Conservation (phyloP, 1,140 invertebrate genomes). For the Pissodes strobi region DNA sequence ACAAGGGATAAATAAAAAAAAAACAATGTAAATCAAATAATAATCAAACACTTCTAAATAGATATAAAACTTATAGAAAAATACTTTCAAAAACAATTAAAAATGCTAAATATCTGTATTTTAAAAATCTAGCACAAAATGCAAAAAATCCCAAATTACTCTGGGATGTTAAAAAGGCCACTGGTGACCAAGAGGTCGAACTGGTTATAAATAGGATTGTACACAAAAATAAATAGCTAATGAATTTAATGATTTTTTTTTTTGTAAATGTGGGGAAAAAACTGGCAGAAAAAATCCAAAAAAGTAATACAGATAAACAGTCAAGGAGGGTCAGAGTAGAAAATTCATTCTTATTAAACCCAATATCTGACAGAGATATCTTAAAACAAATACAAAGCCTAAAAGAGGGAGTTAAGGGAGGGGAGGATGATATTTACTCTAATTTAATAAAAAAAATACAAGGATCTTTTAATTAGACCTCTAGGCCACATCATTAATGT, state of each 20-base stretch:
- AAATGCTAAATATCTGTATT: background rate
- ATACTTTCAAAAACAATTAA: background rate
- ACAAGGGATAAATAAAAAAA: slow-evolving; percentile 6
- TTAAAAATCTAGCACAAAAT: background rate
- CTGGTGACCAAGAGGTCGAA: background rate
- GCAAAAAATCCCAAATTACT: background rate
- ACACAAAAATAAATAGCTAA: background rate
- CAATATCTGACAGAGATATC: background rate
- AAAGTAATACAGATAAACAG: background rate
- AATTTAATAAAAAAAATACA: slow-evolving; percentile 12
- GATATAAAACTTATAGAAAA: background rate
- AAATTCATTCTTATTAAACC: background rate
- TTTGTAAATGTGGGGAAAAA: background rate
- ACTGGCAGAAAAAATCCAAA: background rate
- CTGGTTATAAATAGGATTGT: background rate
- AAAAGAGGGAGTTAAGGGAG: slow-evolving; percentile 8
- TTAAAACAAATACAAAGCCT: background rate
- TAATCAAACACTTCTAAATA: background rate
- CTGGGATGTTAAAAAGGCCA: slow-evolving; percentile 11
- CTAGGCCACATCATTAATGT: slow-evolving; percentile 4
- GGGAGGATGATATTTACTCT: background rate
- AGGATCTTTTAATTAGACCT: background rate
- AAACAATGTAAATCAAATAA: slow-evolving; percentile 24
- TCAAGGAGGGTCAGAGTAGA: background rate
- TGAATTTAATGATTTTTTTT: slow-evolving; percentile 16